Base-by-base conservation (phyloP, 2,888 invertebrate genomes). In the Carterocephalus palaemon region DNA sequence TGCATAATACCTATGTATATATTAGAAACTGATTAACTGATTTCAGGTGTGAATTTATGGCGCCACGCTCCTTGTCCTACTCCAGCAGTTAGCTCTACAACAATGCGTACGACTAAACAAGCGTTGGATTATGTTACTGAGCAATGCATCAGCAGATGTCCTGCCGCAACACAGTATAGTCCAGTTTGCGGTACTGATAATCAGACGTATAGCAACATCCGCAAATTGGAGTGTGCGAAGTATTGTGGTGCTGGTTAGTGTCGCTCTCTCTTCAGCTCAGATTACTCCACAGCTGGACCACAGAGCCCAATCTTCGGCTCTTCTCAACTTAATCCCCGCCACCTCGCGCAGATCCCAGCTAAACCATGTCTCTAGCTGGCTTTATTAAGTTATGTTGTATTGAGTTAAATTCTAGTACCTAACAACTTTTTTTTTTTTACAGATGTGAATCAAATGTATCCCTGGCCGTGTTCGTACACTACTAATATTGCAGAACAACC, bases 101-200 rank as follows among this genome's bases (percentile, higher is more conserved):
- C 36, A 12, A 16, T 15, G 4, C 1, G 8, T n/a, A 3, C 31
- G 4, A 15, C 19, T 6, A 19, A 19, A 23, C n/a, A 4, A 38
- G 8, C 9, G 2, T 2, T 8, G 9, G 24, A 37, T 9, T 1
- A 8, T n/a, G 42, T 8, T 1, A 3, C n/a, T 20, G 19, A 34
- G 1, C 4, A 22, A 6, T 42, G 42, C 24, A 26, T 42, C 7
- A 10, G 7, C 7, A 28, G 15, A 1, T 81, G 81, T 51, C 64
- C 61, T 2, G 55, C 64, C 1, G 71, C 77, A 1, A 51, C 62
- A 1, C 62, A 77, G 45, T 79, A 77, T 51, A 75, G 75, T 52
- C 81, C 81, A 3, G 67, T 79, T 1, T 81, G 81, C 47, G 81
- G 75, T 5, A 64, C 62, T 3, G 64, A 80, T 45, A 56, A 67